Conservation (phyloP, 2,113 vertebrate genomes). For the Lepus timidus region DNA sequence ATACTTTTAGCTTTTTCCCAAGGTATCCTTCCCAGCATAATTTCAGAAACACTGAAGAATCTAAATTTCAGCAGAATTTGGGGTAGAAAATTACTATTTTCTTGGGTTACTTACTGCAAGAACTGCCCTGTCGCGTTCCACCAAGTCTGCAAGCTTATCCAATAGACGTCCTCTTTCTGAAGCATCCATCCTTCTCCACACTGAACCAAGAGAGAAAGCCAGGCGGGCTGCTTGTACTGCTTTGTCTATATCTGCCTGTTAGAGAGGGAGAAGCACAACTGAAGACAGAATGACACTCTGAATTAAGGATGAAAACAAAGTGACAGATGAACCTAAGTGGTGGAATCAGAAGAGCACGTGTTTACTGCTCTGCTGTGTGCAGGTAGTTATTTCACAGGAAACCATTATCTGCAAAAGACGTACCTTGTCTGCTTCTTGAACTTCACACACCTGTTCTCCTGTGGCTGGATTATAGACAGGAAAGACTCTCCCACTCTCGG, state of each 20-base stretch:
- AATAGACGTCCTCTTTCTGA: slow-evolving; percentile 96
- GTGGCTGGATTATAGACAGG: slow-evolving; percentile 95
- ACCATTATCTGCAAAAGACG: neutral
- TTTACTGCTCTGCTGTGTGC: slow-evolving; percentile 21
- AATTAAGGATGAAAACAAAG: neutral
- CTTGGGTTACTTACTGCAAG: slow-evolving; percentile 92
- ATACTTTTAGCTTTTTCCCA: neutral
- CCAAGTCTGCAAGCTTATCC: slow-evolving; percentile 96
- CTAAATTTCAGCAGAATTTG: slow-evolving; percentile 4
- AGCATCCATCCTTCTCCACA: slow-evolving; percentile 98
- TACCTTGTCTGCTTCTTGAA: slow-evolving; percentile 99
- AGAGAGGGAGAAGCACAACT: slow-evolving; percentile 32
- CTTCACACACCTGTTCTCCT: slow-evolving; percentile 97
- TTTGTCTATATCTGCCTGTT: slow-evolving; percentile 96
- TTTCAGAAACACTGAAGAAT: accelerated
- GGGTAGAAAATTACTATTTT: neutral
- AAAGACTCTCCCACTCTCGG: slow-evolving; percentile 95
- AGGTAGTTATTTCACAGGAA: neutral
- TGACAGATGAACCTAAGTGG: neutral
- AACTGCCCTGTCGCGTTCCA: slow-evolving; percentile 95
- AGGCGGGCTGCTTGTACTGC: slow-evolving; percentile 96
- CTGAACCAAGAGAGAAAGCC: slow-evolving; percentile 95
- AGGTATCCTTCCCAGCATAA: no score
- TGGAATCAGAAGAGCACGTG: neutral
- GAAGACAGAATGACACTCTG: neutral